phyloP scores from a whole-genome alignment of 2,113 vertebrate genomes.

The Melanocharis versteri region DNA sequence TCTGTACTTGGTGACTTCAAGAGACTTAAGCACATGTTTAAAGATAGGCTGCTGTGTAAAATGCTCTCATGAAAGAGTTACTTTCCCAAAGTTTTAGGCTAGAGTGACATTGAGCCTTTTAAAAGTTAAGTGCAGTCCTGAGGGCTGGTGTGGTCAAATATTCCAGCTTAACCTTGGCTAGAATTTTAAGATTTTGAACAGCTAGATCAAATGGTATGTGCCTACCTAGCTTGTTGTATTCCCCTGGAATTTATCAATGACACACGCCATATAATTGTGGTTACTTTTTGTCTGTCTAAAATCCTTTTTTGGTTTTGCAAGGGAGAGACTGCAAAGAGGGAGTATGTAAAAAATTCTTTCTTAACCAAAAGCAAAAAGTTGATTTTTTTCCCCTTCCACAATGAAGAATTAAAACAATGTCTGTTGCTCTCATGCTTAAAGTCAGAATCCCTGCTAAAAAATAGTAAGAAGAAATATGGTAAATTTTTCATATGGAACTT shows the following conservation, averaged over 20 bases:
- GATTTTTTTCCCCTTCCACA: not conserved
- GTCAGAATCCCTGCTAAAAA: slow-evolving; percentile 14
- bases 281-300: slow-evolving; percentile 17
- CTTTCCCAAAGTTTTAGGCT: not conserved
- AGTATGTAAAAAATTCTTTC: slow-evolving; percentile 43
- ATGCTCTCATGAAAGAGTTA: not conserved
- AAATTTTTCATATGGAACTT: slow-evolving; percentile 40
- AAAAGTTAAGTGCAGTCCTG: slow-evolving; percentile 4
- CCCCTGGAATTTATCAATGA: slow-evolving; percentile 59
- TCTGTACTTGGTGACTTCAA: slow-evolving; percentile 2
- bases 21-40: not conserved
- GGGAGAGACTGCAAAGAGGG: not conserved
- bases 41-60: not conserved
- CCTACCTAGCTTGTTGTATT: slow-evolving; percentile 48
- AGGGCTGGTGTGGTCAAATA: slow-evolving; percentile 2
- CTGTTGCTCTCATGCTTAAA: not conserved
- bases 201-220: slow-evolving; percentile 40
- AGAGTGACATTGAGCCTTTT: not conserved
- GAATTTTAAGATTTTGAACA: not conserved
- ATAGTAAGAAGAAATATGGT: not conserved
- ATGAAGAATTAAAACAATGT: slow-evolving; percentile 41
- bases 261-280: slow-evolving; percentile 58
- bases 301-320: slow-evolving; percentile 51
- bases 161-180: slow-evolving; percentile 10
- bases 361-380: slow-evolving; percentile 10